Percentiles rank a stretch among this genome's conserved stretches.
phyloP scores from a whole-genome alignment of 2,113 vertebrate species.

The Muscicapa adusta region DNA sequence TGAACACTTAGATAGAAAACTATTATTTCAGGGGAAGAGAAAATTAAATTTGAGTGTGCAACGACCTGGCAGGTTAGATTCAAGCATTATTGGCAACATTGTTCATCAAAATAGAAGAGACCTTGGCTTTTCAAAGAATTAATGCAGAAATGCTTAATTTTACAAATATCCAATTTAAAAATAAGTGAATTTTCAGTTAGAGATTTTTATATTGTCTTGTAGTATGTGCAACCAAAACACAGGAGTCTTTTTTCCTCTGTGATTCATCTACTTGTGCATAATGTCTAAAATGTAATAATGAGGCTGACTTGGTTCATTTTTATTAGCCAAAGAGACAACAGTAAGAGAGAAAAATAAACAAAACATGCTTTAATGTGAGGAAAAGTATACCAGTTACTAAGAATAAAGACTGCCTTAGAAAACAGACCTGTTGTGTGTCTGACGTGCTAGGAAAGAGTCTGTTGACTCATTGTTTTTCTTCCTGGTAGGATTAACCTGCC shows the following conservation, averaged over 20 bases:
- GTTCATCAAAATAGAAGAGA: background rate
- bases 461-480: background rate
- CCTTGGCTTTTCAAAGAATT: background rate
- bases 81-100: background rate
- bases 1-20: background rate
- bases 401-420: background rate
- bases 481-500: background rate
- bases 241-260: background rate
- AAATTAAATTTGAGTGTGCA: background rate
- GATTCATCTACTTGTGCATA: background rate
- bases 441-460: background rate
- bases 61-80: background rate
- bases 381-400: background rate
- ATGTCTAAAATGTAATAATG: background rate
- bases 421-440: background rate
- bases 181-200: background rate
- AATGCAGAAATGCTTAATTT: background rate
- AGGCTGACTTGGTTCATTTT: background rate
- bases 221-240: background rate
- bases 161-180: background rate
- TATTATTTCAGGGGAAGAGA: background rate
- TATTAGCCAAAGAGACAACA: background rate
- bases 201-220: background rate
- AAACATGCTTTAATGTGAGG: background rate
- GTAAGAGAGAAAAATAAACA: constrained; percentile 1